These are phyloP conservation scores for Poeciliopsis presidionis DNA, from an alignment of 2,797 vertebrate genomes.

Conservation along the genomic window DNA sequence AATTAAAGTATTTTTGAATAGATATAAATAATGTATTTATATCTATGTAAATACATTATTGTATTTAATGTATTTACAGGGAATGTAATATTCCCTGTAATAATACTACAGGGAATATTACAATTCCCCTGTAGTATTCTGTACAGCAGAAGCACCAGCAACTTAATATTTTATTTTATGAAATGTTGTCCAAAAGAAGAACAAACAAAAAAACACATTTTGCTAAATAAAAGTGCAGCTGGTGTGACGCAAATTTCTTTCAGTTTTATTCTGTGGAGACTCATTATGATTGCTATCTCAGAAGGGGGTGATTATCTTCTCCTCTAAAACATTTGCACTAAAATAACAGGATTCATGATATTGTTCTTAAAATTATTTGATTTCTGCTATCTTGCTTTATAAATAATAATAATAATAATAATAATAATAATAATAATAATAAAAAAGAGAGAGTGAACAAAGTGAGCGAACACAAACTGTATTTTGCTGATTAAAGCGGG, in stretches of 20 bases:
- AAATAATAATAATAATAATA: conserved; percentile 10
- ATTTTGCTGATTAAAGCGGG: not conserved
- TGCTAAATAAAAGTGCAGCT: no score
- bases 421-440: not conserved
- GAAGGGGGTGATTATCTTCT: conserved; percentile 46
- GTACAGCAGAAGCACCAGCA: not conserved
- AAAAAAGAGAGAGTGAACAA: not conserved
- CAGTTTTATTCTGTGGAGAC: conserved; percentile 16
- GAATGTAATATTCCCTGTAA: no score
- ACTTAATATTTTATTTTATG: conserved; percentile 17
- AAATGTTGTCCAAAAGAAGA: not conserved
- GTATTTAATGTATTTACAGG: no score
- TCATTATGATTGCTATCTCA: conserved; percentile 27
- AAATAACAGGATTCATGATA: conserved; percentile 7
- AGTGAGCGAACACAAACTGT: not conserved
- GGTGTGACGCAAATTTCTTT: conserved; percentile 28
- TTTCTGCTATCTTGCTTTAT: conserved; percentile 15
- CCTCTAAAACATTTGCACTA: conserved; percentile 17
- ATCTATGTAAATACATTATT: no score
- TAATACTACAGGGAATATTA: no score
- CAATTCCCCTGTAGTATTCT: not conserved
- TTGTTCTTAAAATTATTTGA: conserved; percentile 10
- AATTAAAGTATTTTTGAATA: no score
- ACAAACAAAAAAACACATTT: no score
- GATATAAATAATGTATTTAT: no score